A percentile compares a stretch with the other conserved stretches of the same genome.
Conservation (phyloP, 1,140 invertebrate species). For the Diuraphis noxia region DNA sequence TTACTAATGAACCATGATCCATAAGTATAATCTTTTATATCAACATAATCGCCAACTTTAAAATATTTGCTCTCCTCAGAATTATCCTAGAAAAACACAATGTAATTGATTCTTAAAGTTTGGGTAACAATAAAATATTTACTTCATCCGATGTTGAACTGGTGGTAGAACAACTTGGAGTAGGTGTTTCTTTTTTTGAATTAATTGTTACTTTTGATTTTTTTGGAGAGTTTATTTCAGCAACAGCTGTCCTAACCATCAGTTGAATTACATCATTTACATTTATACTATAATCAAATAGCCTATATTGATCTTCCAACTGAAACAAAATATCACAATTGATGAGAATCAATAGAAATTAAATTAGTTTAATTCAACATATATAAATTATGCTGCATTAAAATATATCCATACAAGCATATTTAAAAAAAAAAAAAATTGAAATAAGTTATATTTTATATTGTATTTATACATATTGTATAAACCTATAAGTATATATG, state of each 20-base stretch:
- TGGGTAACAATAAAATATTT: not conserved
- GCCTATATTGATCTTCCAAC: slow-evolving; percentile 74
- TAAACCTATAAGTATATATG: not conserved
- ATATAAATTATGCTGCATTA: not conserved
- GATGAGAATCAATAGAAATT: not conserved
- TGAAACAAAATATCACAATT: slow-evolving; percentile 58
- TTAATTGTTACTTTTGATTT: not conserved
- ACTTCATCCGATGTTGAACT: not conserved
- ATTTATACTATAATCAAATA: slow-evolving; percentile 79
- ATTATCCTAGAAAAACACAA: slow-evolving; percentile 2
- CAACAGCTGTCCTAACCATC: not conserved
- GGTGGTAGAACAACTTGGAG: not conserved
- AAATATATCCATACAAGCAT: not conserved
- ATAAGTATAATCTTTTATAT: slow-evolving; percentile 65
- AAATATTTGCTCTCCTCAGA: slow-evolving; percentile 53
- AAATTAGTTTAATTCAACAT: not conserved
- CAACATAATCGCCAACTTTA: slow-evolving; percentile 72
- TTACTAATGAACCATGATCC: slow-evolving; percentile 71
- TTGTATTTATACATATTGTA: not conserved
- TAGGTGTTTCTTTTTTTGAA: not conserved
- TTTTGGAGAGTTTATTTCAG: not conserved
- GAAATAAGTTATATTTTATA: not conserved
- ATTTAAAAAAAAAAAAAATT: not conserved
- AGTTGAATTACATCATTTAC: slow-evolving; percentile 80
- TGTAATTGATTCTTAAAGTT: not conserved